Evolutionary conservation across 2,113 vertebrate genomes (phyloP).

Genomic region (Tachysurus fulvidraco): DNA sequence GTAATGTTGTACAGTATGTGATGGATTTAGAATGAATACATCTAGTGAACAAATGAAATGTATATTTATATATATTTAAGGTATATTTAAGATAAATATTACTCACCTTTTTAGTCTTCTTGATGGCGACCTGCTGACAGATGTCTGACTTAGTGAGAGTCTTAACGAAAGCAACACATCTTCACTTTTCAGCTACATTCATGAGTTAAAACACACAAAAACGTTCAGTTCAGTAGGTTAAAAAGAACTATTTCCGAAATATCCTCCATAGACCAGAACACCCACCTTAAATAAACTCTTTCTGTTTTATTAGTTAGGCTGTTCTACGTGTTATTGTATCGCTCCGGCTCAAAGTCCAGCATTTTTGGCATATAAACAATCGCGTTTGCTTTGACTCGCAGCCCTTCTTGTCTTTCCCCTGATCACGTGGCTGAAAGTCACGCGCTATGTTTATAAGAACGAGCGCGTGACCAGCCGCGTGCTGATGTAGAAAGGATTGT

Average conservation of each 20-base stretch:
- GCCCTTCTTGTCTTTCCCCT: not conserved
- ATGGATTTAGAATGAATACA: not conserved
- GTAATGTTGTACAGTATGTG: not conserved
- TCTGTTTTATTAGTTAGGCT: not conserved
- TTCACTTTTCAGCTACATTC: not conserved
- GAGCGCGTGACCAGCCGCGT: constrained; percentile 39
- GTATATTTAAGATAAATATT: too few relatives aligned
- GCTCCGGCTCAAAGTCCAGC: not conserved
- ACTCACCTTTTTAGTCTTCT: constrained; percentile 4
- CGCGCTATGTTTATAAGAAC: constrained; percentile 47
- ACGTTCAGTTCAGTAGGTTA: not conserved
- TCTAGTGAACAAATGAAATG: not conserved
- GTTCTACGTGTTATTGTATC: not conserved
- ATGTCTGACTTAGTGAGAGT: not conserved
- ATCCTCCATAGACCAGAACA: not conserved
- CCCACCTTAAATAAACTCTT: not conserved
- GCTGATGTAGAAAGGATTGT: not conserved
- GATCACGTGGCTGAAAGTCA: constrained; percentile 53
- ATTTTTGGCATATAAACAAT: not conserved
- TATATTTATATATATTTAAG: too few relatives aligned
- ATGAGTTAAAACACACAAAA: not conserved
- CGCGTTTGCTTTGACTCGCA: not conserved
- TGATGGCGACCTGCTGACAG: not conserved
- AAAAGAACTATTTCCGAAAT: not conserved
- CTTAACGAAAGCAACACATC: not conserved